These are phyloP conservation scores for Scomber japonicus DNA, from an alignment of 2,113 vertebrate species.

Conservation along the genomic window DNA sequence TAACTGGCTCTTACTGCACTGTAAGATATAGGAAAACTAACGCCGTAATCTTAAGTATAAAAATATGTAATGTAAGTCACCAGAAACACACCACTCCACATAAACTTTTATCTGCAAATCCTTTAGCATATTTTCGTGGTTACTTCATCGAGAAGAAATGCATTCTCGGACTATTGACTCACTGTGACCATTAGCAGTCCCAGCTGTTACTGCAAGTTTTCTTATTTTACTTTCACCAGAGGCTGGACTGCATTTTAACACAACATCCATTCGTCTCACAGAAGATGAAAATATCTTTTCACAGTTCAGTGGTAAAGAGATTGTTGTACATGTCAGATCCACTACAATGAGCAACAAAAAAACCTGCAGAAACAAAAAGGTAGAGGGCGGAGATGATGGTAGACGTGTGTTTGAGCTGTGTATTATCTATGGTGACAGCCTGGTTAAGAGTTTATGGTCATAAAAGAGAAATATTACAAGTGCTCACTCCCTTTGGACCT, in stretches of 20 bases:
- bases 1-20: too few relatives aligned
- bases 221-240: neutral
- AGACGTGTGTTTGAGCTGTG: constrained; percentile 8
- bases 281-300: neutral
- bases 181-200: constrained; percentile 18
- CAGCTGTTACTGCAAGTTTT: constrained; percentile 47
- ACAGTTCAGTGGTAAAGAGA: neutral
- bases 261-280: neutral
- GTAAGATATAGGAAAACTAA: too few relatives aligned
- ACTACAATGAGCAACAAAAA: neutral
- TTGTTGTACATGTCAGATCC: neutral
- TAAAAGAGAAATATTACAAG: constrained; percentile 49
- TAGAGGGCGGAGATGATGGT: neutral
- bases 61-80: too few relatives aligned
- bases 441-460: constrained; percentile 7
- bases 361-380: neutral
- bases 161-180: constrained; percentile 19
- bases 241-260: neutral
- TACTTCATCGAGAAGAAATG: constrained; percentile 34
- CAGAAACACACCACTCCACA: neutral
- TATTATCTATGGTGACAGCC: constrained; percentile 21
- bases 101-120: constrained; percentile 9
- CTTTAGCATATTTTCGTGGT: constrained; percentile 26
- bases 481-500: constrained; percentile 11
- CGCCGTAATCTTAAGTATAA: too few relatives aligned